These are phyloP conservation scores for Muscicapa striata DNA, from an alignment of 2,797 vertebrate species.

Conservation along the genomic window DNA sequence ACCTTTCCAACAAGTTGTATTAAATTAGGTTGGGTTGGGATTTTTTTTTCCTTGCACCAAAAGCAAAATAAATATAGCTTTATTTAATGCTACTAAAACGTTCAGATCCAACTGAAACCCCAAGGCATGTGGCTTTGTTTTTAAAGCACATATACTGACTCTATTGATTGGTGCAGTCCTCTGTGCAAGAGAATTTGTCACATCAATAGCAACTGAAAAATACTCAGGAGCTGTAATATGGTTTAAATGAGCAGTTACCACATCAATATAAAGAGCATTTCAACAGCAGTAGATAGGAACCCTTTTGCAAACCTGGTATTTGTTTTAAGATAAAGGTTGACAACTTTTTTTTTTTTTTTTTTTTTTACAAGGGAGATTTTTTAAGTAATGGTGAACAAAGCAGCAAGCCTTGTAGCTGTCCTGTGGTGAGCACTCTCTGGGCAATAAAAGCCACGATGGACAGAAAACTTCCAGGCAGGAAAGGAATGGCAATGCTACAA, in stretches of 20 bases:
- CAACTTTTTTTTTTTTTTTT: background rate
- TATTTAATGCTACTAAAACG: constrained; percentile 76
- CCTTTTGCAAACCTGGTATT: constrained; percentile 47
- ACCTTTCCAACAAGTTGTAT: constrained; percentile 69
- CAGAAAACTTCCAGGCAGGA: background rate
- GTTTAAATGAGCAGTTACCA: constrained; percentile 73
- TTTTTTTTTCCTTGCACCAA: constrained; percentile 60
- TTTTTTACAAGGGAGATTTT: background rate
- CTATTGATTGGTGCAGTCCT: constrained; percentile 76
- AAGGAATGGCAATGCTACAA: background rate
- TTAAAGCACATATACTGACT: constrained; percentile 66
- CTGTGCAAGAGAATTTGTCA: constrained; percentile 74
- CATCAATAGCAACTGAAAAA: constrained; percentile 73
- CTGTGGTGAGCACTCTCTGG: background rate
- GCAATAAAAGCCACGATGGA: background rate
- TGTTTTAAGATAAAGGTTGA: constrained; percentile 63
- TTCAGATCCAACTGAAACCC: constrained; percentile 71
- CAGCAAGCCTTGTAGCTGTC: background rate
- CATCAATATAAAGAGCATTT: constrained; percentile 73
- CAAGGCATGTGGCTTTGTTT: constrained; percentile 70
- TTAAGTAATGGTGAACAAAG: constrained; percentile 14
- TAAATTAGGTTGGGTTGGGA: constrained; percentile 60
- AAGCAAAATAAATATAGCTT: constrained; percentile 79
- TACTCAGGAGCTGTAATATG: constrained; percentile 72
- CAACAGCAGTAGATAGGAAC: constrained; percentile 37